Conservation (phyloP, 2,797 vertebrate genomes). For the Diglossa cyanea region DNA sequence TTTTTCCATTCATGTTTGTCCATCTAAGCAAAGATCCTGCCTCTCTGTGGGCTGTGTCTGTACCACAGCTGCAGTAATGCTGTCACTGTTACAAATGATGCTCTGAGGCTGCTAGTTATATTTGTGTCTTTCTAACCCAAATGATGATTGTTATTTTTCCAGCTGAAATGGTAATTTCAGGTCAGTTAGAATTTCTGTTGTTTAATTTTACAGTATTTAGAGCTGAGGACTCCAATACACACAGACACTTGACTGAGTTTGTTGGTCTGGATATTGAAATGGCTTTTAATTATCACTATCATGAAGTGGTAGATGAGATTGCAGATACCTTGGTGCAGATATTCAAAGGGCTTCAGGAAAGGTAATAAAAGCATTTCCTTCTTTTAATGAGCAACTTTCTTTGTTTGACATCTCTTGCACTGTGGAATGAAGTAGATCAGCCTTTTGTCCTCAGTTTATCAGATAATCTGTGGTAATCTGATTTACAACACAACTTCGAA, state of each 20-base stretch:
- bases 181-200: constrained; percentile 1
- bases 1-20: neutral
- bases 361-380: constrained; percentile 75
- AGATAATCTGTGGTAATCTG: neutral
- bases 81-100: neutral
- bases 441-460: neutral
- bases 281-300: constrained; percentile 98
- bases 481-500: neutral
- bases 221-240: constrained; percentile 98
- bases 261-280: constrained; percentile 99
- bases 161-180: neutral
- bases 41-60: neutral
- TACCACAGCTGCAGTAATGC: neutral
- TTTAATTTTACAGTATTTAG: constrained; percentile 87
- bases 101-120: neutral
- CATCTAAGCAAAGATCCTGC: neutral
- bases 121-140: neutral
- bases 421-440: neutral
- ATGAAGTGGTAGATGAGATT: constrained; percentile 96
- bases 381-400: neutral
- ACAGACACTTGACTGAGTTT: constrained; percentile 97
- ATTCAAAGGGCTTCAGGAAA: constrained; percentile 96
- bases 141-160: neutral
- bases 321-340: constrained; percentile 97
- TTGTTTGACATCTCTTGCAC: neutral